A percentile compares a stretch with the other conserved stretches of the same genome.
phyloP scores from a whole-genome alignment of 2,888 invertebrate genomes.

The Meteorus colon region DNA sequence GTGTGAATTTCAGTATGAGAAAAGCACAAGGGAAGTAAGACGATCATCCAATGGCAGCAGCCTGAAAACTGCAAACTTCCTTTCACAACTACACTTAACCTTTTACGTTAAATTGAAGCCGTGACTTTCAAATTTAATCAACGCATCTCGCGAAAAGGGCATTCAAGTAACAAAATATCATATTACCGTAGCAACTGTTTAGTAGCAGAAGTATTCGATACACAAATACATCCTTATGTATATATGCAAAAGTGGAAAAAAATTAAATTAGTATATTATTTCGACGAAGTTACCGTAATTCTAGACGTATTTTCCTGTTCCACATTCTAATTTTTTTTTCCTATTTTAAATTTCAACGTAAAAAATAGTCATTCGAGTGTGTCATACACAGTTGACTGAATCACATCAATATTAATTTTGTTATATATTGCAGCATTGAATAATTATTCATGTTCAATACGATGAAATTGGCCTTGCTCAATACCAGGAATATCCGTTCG shows the following conservation, averaged over 20 bases:
- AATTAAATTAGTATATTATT: slow-evolving; percentile 1
- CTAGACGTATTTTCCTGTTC: background rate
- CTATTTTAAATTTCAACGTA: background rate
- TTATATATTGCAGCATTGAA: too few relatives aligned
- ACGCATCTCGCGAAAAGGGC: slow-evolving; percentile 45
- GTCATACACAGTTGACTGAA: background rate
- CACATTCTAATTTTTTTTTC: background rate
- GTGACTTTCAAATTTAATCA: slow-evolving; percentile 63
- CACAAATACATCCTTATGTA: background rate
- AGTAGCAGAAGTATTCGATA: slow-evolving; percentile 46
- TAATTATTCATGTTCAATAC: too few relatives aligned
- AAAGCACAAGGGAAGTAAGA: slow-evolving; percentile 18
- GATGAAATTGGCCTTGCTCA: too few relatives aligned
- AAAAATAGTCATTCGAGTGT: background rate
- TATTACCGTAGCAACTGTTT: slow-evolving; percentile 64
- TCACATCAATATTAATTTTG: background rate
- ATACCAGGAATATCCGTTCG: too few relatives aligned
- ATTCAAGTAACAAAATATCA: slow-evolving; percentile 51
- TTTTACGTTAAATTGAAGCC: slow-evolving; percentile 34
- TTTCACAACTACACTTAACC: slow-evolving; percentile 25
- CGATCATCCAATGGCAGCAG: slow-evolving; percentile 34
- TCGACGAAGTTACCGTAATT: background rate
- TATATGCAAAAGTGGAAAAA: background rate
- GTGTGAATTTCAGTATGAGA: background rate
- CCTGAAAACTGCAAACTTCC: slow-evolving; percentile 55